phyloP scores from a whole-genome alignment of 1,140 invertebrate species.

The Subanguina moxae region DNA sequence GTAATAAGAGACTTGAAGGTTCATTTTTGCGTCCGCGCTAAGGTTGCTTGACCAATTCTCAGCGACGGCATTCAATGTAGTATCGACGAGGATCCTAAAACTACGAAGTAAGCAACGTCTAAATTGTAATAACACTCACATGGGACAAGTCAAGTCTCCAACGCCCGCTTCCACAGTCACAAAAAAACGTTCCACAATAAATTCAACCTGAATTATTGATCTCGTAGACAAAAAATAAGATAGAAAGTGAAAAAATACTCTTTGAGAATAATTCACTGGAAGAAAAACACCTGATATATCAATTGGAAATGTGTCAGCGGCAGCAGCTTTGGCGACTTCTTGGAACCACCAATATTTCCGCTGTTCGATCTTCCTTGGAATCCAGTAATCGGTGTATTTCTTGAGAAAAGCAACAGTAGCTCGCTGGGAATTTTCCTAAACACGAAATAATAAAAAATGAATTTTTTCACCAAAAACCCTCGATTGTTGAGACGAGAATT shows the following conservation, averaged over 20 bases:
- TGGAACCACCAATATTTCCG: constrained; percentile 54
- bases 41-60: constrained; percentile 74
- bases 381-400: constrained; percentile 54
- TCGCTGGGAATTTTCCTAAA: no score
- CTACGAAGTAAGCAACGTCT: not conserved
- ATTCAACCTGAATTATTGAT: constrained; percentile 60
- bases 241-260: no score
- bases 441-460: no score
- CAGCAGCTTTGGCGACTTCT: constrained; percentile 28
- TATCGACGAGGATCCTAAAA: constrained; percentile 71
- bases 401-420: constrained; percentile 21
- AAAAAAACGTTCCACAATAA: constrained; percentile 63
- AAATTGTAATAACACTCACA: constrained; percentile 59
- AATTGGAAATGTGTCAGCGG: no score
- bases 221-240: no score
- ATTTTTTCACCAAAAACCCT: constrained; percentile 1
- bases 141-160: constrained; percentile 79
- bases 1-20: constrained; percentile 82
- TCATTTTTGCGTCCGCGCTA: constrained; percentile 65
- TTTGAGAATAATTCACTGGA: no score
- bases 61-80: constrained; percentile 72
- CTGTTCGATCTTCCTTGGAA: constrained; percentile 42
- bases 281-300: no score
- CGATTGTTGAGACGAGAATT: constrained; percentile 64
- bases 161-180: constrained; percentile 82